Base-by-base conservation (phyloP, 2,113 vertebrate species). In the Gavia stellata region DNA sequence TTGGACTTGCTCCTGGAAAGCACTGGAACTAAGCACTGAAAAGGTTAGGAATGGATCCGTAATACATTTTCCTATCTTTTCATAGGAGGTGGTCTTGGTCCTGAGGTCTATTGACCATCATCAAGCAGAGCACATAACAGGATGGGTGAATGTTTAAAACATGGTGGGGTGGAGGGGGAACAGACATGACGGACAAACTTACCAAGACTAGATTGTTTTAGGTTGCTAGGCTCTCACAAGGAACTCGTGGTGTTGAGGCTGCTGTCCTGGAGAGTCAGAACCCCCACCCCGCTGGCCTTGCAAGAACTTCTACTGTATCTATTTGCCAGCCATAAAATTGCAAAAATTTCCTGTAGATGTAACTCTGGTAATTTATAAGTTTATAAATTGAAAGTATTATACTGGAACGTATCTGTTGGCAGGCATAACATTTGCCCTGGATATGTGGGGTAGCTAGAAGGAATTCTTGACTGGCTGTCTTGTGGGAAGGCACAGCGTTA, bases 381-480 rank as follows among this genome's bases (percentile, higher is more conserved):
- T 44, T 74, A 36, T 58, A 66, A 44, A n/a, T 40, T 34, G 31
- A 16, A 85, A 47, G 40, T 14, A 33, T 38, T 42, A 40, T 42
- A 28, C 20, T 52, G 47, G n/a, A 71, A 53, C 20, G 4, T 94
- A 56, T 29, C 61, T 14, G 53, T 90, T 93, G 73, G 62, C 78
- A 98, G 98, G 98, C 12, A 81, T 75, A 15, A 98, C 86, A 24
- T 96, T 98, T 63, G 95, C 70, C 49, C 86, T 98, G 96, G 98
- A 98, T n/a, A 97, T 98, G 21, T 98, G 98, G 98, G 98, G 98
- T 36, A 98, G 98, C 83, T 98, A 97, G 98, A 96, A 97, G 72
- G 98, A 98, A 94, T 98, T 98, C 58, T 92, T 98, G 42, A 97
- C 78, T 75, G 97, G 95, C 28, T 98, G 98, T 85, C 92, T 98